Evolutionary conservation across 2,113 vertebrate species (phyloP).

Genomic region (Carettochelys insculpta): DNA sequence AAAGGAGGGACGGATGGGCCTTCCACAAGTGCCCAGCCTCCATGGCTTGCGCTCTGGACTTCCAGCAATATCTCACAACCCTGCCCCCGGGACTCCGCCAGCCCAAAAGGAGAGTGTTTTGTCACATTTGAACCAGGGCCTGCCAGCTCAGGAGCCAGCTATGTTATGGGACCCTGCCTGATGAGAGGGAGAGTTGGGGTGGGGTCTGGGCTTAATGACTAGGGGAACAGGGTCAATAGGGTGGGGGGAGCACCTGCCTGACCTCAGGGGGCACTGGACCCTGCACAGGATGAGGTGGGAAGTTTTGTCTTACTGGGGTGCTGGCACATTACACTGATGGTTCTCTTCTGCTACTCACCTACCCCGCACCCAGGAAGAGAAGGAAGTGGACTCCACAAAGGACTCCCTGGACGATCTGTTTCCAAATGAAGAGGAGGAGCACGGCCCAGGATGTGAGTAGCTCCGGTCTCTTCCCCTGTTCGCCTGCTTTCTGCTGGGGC

Average conservation of each 20-base stretch:
- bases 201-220: background rate
- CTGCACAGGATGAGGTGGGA: background rate
- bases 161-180: background rate
- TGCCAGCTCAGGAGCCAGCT: background rate
- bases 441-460: slow-evolving; percentile 88
- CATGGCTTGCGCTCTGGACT: background rate
- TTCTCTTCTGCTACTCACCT: background rate
- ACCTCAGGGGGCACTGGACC: background rate
- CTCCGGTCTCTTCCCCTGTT: background rate
- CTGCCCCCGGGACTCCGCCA: background rate
- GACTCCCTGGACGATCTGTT: slow-evolving; percentile 97
- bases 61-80: background rate
- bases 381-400: slow-evolving; percentile 89
- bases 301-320: background rate
- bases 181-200: background rate
- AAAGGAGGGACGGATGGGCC: background rate
- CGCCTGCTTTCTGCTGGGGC: background rate
- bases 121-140: background rate
- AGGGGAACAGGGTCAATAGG: background rate
- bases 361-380: slow-evolving; percentile 90
- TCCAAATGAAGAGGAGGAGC: slow-evolving; percentile 92
- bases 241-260: background rate
- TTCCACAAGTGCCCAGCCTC: background rate
- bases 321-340: background rate
- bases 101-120: background rate